Evolutionary conservation across 2,888 invertebrate genomes (phyloP).

Genomic region (Dolichopus griseipennis): DNA sequence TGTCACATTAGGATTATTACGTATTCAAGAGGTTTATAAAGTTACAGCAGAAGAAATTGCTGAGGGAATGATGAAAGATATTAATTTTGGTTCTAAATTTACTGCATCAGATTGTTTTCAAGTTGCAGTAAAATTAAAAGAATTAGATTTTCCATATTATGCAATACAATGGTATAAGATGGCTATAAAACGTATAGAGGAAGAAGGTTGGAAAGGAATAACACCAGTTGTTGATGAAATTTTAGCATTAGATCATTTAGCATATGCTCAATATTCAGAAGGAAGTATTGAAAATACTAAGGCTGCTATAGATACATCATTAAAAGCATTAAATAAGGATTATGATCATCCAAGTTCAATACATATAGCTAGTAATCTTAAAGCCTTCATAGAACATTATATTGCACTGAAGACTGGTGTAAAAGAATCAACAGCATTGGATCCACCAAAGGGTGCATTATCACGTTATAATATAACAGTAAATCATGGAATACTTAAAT

Average conservation of each 20-base stretch:
- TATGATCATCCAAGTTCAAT: background rate
- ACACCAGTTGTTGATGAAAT: background rate
- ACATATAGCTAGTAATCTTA: background rate
- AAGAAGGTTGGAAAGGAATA: background rate
- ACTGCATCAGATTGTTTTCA: background rate
- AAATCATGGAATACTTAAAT: background rate
- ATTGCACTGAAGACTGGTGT: background rate
- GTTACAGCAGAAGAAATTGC: background rate
- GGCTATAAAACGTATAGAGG: background rate
- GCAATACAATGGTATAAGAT: background rate
- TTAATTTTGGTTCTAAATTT: slow-evolving; percentile 1
- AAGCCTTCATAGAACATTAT: background rate
- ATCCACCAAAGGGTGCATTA: background rate
- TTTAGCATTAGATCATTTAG: background rate
- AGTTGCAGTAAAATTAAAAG: background rate
- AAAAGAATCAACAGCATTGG: background rate
- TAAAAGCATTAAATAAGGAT: background rate
- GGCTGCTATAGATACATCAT: background rate
- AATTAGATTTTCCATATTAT: background rate
- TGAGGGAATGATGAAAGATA: background rate
- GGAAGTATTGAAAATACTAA: background rate
- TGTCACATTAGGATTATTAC: slow-evolving; percentile 78
- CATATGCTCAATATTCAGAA: background rate
- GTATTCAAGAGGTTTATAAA: slow-evolving; percentile 34
- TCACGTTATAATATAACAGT: background rate